Percentiles rank a stretch among this genome's conserved stretches.
Evolutionary conservation across 2,113 vertebrate species (phyloP).

Genomic region (Takifugu flavidus): DNA sequence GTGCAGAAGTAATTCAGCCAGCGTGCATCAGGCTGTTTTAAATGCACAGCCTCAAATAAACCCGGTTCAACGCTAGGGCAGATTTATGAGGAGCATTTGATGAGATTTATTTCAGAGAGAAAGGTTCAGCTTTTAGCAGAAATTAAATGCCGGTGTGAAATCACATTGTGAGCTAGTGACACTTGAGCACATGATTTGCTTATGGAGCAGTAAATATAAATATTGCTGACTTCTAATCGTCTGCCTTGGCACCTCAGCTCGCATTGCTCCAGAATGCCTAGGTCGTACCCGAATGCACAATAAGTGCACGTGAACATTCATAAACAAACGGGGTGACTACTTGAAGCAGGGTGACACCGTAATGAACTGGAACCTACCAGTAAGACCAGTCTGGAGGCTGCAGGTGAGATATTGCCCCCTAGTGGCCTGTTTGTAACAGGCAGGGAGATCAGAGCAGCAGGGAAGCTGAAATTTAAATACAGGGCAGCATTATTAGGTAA

Average conservation of each 20-base stretch:
- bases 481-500: not conserved
- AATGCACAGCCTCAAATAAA: conserved; percentile 30
- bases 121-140: conserved; percentile 4
- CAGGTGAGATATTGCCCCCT: conserved; percentile 69
- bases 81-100: conserved; percentile 7
- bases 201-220: not conserved
- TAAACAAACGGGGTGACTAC: conserved; percentile 25
- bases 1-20: conserved; percentile 18
- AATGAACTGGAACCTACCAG: conserved; percentile 17
- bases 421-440: conserved; percentile 16
- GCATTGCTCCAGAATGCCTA: conserved; percentile 2
- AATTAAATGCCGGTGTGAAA: conserved; percentile 8
- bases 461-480: conserved; percentile 7
- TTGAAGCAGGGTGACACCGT: conserved; percentile 19
- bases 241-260: not conserved
- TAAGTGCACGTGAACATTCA: conserved; percentile 5
- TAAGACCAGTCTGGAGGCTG: conserved; percentile 27
- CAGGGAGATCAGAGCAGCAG: not conserved
- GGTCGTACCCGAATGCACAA: conserved; percentile 14
- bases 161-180: conserved; percentile 16
- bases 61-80: conserved; percentile 23
- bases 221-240: not conserved
- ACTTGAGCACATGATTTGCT: conserved; percentile 1
- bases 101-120: conserved; percentile 28
- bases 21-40: conserved; percentile 29